Evolutionary conservation across 2,888 invertebrate genomes (phyloP), one percentile per base, ranked within the genome.

Genomic region (Syrista parreyssii): DNA sequence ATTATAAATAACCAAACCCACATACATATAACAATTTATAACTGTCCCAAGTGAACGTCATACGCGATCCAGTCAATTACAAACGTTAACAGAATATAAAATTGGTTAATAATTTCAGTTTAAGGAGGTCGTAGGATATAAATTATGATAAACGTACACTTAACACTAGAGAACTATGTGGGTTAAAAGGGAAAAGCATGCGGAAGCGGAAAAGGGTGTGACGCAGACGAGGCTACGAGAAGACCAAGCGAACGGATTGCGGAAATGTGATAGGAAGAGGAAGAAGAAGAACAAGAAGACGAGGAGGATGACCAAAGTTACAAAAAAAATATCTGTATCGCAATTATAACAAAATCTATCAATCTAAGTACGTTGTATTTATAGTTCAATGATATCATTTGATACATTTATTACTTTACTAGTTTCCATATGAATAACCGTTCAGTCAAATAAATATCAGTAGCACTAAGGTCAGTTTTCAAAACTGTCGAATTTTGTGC

Each of bases 251-350:
- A 74, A 79, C 76, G 78, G 74, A 79, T 79, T 75, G 9, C 40
- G 79, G 81, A 78, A 73, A 73, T 75, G 68, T 79, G 74, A 74
- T 73, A 75, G 31, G 77, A 69, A 81, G 79, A 83, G 75, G 82
- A 83, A 86, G 85, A 82, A 83, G 79, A 82, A 81, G 82, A 84
- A 81, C 82, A 84, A 34, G 34, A 34, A 34, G 34, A 34, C 3
- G 4, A 55, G 23, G 9, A 23, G 9, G 23, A 55, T 55, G 6
- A 55, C 9, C 40, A 15, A 55, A 40, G 15, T 40, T 40, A 40
- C 15, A 15, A 40, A 12, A 40, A 40, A 40, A 15, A 23, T 55
- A 23, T 55, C 23, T 23, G 23, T 9, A 23, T 55, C 23, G 23
- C 23, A 15, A 23, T 55, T 23, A 55, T 2, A 55, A 36, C 36